Evolutionary conservation across 2,888 invertebrate genomes (phyloP).

Genomic region (Helleia helle): DNA sequence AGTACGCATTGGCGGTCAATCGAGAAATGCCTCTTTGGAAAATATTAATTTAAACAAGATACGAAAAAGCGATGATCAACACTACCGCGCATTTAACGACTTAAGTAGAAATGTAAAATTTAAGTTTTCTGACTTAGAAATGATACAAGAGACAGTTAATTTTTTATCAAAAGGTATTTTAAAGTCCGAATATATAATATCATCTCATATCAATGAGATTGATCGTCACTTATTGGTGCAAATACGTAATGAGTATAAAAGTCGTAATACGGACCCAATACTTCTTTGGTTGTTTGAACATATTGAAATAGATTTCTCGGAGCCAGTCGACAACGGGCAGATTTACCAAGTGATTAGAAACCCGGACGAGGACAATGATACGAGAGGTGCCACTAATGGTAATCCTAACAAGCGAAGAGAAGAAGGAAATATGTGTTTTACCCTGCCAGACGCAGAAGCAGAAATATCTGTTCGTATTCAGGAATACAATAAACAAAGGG

Average conservation of each 20-base stretch:
- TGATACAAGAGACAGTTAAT: background rate
- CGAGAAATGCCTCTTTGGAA: slow-evolving; percentile 64
- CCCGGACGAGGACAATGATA: background rate
- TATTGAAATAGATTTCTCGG: slow-evolving; percentile 14
- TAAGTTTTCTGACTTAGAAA: slow-evolving; percentile 16
- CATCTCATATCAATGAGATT: no score
- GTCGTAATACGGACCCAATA: slow-evolving; percentile 27
- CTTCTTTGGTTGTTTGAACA: slow-evolving; percentile 42
- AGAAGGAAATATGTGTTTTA: slow-evolving; percentile 10
- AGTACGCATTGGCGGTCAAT: slow-evolving; percentile 80
- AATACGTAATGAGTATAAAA: background rate
- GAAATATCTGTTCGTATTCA: slow-evolving; percentile 9
- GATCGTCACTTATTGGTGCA: no score
- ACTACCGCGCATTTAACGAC: slow-evolving; percentile 25
- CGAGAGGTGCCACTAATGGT: slow-evolving; percentile 15
- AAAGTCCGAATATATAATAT: background rate
- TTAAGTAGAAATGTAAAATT: slow-evolving; percentile 28
- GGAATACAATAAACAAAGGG: slow-evolving; percentile 4
- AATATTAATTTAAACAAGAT: slow-evolving; percentile 56
- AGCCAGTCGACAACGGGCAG: slow-evolving; percentile 1
- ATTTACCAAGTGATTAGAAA: background rate
- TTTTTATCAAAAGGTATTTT: background rate
- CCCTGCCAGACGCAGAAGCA: slow-evolving; percentile 6
- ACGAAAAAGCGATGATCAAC: no score
- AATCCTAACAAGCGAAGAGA: slow-evolving; percentile 25